Evolutionary conservation across 92 coral and sea anemone species (phyloP), one percentile per base, ranked within the genome.

Genomic region (Paragorgia papillata): DNA sequence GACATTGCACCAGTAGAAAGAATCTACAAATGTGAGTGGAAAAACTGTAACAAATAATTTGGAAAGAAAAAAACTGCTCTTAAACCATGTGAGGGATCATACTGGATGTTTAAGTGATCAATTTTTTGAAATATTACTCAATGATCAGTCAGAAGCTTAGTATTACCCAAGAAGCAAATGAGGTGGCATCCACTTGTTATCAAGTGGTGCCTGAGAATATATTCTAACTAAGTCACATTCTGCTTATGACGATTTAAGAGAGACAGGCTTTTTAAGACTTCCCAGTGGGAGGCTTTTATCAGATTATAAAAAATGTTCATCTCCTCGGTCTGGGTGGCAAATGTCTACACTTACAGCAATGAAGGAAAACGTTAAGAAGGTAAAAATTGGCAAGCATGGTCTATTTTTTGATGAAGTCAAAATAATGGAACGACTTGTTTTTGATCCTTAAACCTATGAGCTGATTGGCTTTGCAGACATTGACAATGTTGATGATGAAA

Each of bases 401-500:
- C 74, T 85, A 1, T 79, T 85, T 66, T 85, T 37, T 37, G 82
- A 85, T 66, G 89, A 81, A 58, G 89, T 85, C 1, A 85, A 81
- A 34, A 81, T 85, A 7, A 75, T 80, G 53, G 83, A 80, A 54
- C 86, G 84, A 4, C 43, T 37, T 4, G 6, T 37, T 4, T 37
- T 37, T 37, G 43, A 37, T 37, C 43, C 43, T 4, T 51, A 63
- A 15, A 66, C 86, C 44, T 86, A 77, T 69, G 90, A 82, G 54
- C 40, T 86, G 61, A 48, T 86, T 41, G 86, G 90, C 27, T 86
- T 86, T 32, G 79, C 80, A n/a, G 90, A 86, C 67, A 12, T 86
- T 1, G 83, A 67, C 13, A 37, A 37, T 37, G 43, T 4, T 12
- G 43, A 37, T 4, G 12, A 37, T 37, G 43, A 12, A 12, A 37